Evolutionary conservation across 2,888 invertebrate species (phyloP).

Genomic region (Pyrrhosoma nymphula): DNA sequence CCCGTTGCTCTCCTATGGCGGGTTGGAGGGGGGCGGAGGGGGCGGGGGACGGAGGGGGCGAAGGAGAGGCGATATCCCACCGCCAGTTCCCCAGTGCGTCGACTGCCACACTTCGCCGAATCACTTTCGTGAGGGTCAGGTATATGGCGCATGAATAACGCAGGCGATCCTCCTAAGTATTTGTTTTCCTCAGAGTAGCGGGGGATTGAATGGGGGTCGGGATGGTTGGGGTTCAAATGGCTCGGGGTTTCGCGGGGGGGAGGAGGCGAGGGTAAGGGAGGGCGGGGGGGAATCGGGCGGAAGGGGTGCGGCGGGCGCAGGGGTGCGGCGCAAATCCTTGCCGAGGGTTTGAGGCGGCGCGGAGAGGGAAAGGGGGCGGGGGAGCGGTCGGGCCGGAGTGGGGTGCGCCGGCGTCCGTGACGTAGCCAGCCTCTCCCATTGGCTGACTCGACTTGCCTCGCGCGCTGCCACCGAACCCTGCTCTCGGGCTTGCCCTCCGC

Average conservation of each 20-base stretch:
- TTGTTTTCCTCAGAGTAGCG: neutral
- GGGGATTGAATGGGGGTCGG: neutral
- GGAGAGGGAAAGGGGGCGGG: too few species aligned
- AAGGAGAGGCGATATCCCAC: too few species aligned
- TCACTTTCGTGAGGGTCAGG: slow-evolving; percentile 9
- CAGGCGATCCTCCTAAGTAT: neutral
- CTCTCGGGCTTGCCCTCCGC: too few species aligned
- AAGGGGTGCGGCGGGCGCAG: too few species aligned
- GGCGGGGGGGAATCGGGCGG: neutral
- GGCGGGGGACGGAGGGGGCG: too few species aligned
- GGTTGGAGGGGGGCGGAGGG: neutral
- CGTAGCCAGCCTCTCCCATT: neutral
- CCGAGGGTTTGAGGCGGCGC: too few species aligned
- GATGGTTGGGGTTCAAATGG: neutral
- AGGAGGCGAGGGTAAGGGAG: neutral
- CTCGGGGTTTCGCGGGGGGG: neutral
- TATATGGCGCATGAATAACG: neutral
- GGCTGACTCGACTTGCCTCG: slow-evolving; percentile 15
- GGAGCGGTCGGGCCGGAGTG: neutral
- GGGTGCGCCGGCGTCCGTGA: neutral
- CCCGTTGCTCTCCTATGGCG: neutral
- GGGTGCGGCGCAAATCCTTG: too few species aligned
- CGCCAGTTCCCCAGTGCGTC: too few species aligned
- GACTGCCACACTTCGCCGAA: neutral
- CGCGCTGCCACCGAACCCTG: too few species aligned